Evolutionary conservation across 2,888 invertebrate species (phyloP), one percentile per base, ranked within the genome.

Genomic region (Theretra japonica): DNA sequence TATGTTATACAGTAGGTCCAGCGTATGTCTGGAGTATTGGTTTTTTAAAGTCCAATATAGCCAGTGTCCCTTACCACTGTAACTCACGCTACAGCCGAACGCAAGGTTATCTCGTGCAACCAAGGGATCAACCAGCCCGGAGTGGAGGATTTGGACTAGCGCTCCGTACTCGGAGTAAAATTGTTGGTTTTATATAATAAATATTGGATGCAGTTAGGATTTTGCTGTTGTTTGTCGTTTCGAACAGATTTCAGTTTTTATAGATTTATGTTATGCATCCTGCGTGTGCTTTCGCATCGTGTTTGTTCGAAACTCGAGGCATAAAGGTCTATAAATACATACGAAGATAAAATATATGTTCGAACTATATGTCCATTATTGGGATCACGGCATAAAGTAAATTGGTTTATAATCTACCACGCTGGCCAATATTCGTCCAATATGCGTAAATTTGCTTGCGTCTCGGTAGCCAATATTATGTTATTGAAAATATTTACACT

Each of bases 61-160:
- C 28, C 4, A 30, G n/a, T 53, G 53, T 33, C 33, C 60, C 11
- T 2, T 60, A 60, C 41, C 15, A 65, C 6, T 65, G 41, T 48
- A 48, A 41, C 65, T 41, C 41, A 76, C 72, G 48, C 74, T 75
- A 76, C 72, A 72, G 75, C 75, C 80, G 78, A 62, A 70, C 74
- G 59, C 23, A 48, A 65, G 41, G 65, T 23, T 65, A 65, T 65
- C 65, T 48, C 23, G 41, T 65, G 41, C 65, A 48, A 65, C 23
- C 41, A 41, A 48, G 21, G 65, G 65, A 65, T 65, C 23, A 65
- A 65, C 41, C 17, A 1, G 65, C 41, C 33, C 65, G 17, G 65
- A 48, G 33, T 60, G 60, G 41, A 28, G 48, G 48, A 65, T 65
- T 48, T 65, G 48, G 65, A 17, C 41, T 41, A 48, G 41, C 23